phyloP scores from a whole-genome alignment of 2,888 invertebrate species.

The Laothoe populi region DNA sequence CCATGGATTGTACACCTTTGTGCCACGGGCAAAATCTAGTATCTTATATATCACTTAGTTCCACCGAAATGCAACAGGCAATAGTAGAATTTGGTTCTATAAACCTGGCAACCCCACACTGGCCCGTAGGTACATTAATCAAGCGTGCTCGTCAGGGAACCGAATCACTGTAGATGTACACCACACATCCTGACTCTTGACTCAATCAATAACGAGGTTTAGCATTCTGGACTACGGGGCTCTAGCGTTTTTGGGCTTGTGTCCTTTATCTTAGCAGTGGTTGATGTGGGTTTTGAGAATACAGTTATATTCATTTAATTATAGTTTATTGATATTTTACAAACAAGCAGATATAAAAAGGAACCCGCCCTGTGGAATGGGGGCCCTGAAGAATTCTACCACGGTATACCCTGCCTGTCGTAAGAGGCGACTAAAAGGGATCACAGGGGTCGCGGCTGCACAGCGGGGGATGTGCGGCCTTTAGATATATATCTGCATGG shows the following conservation, averaged over 20 bases:
- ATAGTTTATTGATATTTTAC: too few relatives aligned
- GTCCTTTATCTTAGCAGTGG: background rate
- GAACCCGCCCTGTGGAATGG: too few relatives aligned
- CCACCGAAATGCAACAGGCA: background rate
- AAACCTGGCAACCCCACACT: background rate
- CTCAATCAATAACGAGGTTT: slow-evolving; percentile 10
- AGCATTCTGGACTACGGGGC: background rate
- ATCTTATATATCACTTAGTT: too few relatives aligned
- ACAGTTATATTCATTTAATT: background rate
- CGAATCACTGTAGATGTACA: slow-evolving; percentile 56
- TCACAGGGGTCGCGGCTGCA: too few relatives aligned
- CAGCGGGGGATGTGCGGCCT: too few relatives aligned
- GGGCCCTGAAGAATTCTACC: too few relatives aligned
- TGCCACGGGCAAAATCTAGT: too few relatives aligned
- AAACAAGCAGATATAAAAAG: too few relatives aligned
- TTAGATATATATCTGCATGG: too few relatives aligned
- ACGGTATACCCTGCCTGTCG: too few relatives aligned
- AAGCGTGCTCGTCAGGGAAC: slow-evolving; percentile 35
- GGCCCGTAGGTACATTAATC: background rate
- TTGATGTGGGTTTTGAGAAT: background rate
- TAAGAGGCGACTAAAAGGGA: too few relatives aligned
- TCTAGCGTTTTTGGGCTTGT: background rate
- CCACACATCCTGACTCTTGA: slow-evolving; percentile 23
- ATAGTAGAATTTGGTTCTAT: background rate
- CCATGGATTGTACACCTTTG: too few relatives aligned